Evolutionary conservation across 2,888 invertebrate genomes (phyloP), one percentile per base, ranked within the genome.

Genomic region (Erpobdella octoculata): DNA sequence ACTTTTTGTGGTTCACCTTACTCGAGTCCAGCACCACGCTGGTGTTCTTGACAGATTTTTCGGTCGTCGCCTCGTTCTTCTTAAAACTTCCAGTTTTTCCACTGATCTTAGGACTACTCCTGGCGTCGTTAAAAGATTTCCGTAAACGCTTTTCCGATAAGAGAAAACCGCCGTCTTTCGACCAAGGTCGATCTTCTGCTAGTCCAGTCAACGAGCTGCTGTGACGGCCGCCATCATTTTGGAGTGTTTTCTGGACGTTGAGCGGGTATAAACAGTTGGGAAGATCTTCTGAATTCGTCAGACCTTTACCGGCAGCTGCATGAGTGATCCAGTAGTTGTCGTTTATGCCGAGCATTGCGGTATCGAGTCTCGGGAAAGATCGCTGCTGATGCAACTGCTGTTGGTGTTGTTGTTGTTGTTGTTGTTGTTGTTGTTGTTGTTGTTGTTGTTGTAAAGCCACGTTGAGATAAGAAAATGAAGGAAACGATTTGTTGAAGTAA

Each of bases 351-450:
- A 53, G 28, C 8, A 8, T 25, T 21, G 53, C 5, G n/a, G 6
- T n/a, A 5, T 53, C 53, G 8, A 53, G 28, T 12, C 53, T 9
- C 8, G 5, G 8, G 41, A 12, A 12, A 18, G 18, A 12, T 41
- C 9, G 41, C 41, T 41, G 41, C 21, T 31, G n/a, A 41, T 64
- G 64, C 35, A 33, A 28, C 8, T 25, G 64, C 8, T 64, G 64
- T 12, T 64, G 64, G 28, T 64, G 25, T 64, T 31, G 33, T 64
- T 64, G 65, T 8, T 37, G 36, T 37, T 65, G 8, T 65, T 65
- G 21, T 28, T 65, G 59, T 59, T 21, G 37, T 35, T 37, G 6
- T 36, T 65, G 65, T 65, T 65, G 65, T 37, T 31, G 9, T 35
- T 35, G 65, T 36, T 37, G 65, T 65, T 65, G 65, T 18, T 58